A percentile compares a stretch with the other conserved stretches of the same genome.
These are phyloP conservation scores for Regulus satrapa DNA, from an alignment of 2,113 vertebrate species.

Conservation along the genomic window DNA sequence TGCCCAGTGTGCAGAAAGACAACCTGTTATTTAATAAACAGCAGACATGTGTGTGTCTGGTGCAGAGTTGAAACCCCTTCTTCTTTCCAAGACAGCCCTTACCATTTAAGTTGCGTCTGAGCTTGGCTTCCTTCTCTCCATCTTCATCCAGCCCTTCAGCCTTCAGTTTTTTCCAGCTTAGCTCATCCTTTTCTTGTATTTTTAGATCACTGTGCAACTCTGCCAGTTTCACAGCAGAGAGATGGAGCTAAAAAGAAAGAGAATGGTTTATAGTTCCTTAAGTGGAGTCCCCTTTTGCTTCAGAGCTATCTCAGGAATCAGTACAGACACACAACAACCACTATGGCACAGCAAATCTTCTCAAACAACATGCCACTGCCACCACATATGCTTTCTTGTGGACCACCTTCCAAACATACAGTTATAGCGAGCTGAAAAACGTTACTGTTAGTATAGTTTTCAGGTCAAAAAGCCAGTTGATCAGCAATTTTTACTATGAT, in stretches of 20 bases:
- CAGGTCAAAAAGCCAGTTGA: background rate
- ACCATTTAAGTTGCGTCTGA: conserved; percentile 72
- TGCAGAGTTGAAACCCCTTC: background rate
- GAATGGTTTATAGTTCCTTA: background rate
- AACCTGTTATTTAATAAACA: background rate
- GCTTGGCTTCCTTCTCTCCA: conserved; percentile 88
- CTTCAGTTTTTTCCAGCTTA: conserved; percentile 93
- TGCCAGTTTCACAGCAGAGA: conserved; percentile 82
- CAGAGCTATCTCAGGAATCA: background rate
- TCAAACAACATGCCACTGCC: background rate
- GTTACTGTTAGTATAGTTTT: background rate
- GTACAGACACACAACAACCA: accelerated
- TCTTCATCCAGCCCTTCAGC: conserved; percentile 87
- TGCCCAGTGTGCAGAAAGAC: background rate
- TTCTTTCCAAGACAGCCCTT: conserved; percentile 54
- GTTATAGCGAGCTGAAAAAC: background rate
- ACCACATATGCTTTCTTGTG: background rate
- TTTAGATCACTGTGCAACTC: conserved; percentile 94
- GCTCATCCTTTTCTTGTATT: conserved; percentile 92
- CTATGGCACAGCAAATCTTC: background rate
- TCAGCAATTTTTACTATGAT: background rate
- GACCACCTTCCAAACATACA: background rate
- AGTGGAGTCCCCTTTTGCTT: background rate
- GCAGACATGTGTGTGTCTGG: accelerated
- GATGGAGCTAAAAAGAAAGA: conserved; percentile 74